phyloP scores from a whole-genome alignment of 2,888 invertebrate species.

The Lysandra coridon region DNA sequence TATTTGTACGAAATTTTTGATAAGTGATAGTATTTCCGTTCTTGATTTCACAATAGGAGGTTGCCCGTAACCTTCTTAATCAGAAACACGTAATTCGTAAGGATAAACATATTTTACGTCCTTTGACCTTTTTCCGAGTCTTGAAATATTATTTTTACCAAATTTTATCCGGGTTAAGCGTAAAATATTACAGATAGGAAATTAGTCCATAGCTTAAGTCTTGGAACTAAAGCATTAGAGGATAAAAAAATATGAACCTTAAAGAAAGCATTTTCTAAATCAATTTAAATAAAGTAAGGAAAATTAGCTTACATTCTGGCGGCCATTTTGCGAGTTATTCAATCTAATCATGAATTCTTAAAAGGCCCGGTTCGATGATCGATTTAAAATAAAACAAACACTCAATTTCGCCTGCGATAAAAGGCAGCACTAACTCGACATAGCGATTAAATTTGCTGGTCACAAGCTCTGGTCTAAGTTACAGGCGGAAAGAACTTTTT shows the following conservation, averaged over 20 bases:
- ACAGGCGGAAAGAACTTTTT: constrained; percentile 35
- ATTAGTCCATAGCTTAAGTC: no score
- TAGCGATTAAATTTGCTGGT: constrained; percentile 54
- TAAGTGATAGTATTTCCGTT: no score
- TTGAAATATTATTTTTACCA: no score
- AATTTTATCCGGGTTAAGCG: no score
- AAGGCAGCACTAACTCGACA: constrained; percentile 57
- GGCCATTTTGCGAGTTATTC: constrained; percentile 17
- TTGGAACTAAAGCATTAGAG: no score
- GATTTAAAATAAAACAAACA: constrained; percentile 49
- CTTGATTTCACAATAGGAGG: no score
- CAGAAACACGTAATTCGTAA: no score
- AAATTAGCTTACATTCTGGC: neutral
- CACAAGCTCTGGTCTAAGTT: constrained; percentile 37
- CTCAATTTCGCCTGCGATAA: constrained; percentile 57
- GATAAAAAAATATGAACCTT: neutral
- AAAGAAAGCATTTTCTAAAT: neutral
- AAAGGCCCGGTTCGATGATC: constrained; percentile 20
- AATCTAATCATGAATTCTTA: constrained; percentile 26
- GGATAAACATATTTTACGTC: no score
- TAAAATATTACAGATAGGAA: no score
- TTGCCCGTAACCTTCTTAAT: no score
- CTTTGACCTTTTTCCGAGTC: no score
- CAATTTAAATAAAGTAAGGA: neutral
- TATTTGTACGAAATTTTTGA: no score